Evolutionary conservation across 2,113 vertebrate genomes (phyloP).

Genomic region (Damaliscus lunatus): DNA sequence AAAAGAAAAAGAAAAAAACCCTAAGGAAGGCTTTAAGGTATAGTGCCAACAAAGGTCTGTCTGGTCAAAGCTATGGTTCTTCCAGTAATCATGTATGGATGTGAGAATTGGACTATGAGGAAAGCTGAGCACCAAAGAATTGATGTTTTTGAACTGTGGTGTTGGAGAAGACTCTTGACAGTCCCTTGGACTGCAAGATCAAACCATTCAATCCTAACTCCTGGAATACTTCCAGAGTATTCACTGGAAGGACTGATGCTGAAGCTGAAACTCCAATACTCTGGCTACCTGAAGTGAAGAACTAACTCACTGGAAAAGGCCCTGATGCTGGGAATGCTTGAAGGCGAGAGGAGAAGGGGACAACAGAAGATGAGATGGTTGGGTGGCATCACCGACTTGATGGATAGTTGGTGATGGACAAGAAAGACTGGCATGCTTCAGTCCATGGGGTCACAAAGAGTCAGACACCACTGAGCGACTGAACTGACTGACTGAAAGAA

Average conservation of each 20-base stretch:
- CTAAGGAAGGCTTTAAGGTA: background rate
- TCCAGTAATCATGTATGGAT: background rate
- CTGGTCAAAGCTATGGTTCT: background rate
- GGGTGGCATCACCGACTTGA: fast-evolving
- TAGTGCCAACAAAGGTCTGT: background rate
- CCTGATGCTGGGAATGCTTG: background rate
- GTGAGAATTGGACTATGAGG: background rate
- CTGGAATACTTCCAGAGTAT: no score
- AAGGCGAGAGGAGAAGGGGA: background rate
- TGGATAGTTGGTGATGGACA: background rate
- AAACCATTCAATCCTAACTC: background rate
- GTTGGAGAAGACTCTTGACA: background rate
- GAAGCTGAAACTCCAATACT: background rate
- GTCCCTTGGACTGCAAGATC: background rate
- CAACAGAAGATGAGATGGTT: background rate
- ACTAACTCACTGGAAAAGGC: background rate
- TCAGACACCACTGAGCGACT: background rate
- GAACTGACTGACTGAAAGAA: background rate
- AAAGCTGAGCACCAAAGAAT: background rate
- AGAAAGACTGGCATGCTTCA: background rate
- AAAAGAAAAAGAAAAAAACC: background rate
- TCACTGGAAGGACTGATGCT: background rate
- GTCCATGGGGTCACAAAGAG: background rate
- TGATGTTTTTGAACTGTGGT: background rate
- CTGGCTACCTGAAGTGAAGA: background rate